Evolutionary conservation across 2,888 invertebrate genomes (phyloP).

Genomic region (Tortrix viridana): DNA sequence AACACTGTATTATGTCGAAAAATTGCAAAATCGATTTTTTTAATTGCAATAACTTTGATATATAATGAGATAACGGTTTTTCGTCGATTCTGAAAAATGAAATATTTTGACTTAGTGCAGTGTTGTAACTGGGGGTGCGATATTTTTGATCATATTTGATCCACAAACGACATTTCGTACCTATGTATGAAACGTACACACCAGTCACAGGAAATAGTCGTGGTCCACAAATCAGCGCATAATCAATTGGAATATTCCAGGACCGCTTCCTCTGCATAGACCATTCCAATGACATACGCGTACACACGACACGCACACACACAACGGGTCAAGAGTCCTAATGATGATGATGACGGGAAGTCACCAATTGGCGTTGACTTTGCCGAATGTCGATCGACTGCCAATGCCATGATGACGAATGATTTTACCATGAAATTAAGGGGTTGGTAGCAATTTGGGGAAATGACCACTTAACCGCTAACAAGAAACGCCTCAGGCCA

Average conservation of each 20-base stretch:
- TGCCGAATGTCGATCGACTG: slow-evolving; percentile 9
- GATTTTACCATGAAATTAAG: not conserved
- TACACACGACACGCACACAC: not conserved
- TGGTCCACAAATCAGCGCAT: not conserved
- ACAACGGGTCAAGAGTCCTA: slow-evolving; percentile 1
- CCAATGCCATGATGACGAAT: slow-evolving; percentile 6
- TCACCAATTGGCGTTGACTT: slow-evolving; percentile 2
- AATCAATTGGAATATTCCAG: not conserved
- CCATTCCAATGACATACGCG: not conserved
- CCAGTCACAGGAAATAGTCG: not conserved
- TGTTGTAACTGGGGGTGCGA: too few relatives aligned
- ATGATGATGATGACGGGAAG: slow-evolving; percentile 12
- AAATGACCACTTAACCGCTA: not conserved
- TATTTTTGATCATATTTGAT: too few relatives aligned
- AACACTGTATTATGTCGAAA: too few relatives aligned
- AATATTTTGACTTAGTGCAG: too few relatives aligned
- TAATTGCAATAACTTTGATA: too few relatives aligned
- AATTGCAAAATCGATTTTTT: too few relatives aligned
- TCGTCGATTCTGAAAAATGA: too few relatives aligned
- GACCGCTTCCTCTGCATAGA: not conserved
- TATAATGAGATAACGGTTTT: too few relatives aligned
- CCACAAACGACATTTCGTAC: too few relatives aligned
- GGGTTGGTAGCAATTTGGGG: not conserved
- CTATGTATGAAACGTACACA: too few relatives aligned
- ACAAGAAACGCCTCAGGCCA: too few relatives aligned